phyloP scores from a whole-genome alignment of 2,888 invertebrate species.

The Morpho helenor region DNA sequence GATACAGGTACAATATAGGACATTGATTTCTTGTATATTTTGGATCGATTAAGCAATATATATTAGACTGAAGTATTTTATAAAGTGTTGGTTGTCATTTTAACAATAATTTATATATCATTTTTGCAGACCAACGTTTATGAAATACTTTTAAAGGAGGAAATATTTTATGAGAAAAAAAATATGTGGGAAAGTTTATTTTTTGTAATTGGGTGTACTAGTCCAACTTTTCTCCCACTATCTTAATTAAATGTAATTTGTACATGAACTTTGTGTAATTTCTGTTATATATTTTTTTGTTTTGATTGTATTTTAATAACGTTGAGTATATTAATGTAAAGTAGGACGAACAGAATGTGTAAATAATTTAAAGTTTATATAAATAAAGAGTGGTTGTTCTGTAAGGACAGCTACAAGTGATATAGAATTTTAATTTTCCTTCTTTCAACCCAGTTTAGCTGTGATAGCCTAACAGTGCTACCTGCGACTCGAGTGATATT shows the following conservation, averaged over 20 bases:
- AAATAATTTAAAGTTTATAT: conserved; percentile 79
- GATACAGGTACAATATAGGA: conserved; percentile 55
- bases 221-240: conserved; percentile 65
- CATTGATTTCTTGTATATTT: conserved; percentile 62
- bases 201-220: conserved; percentile 75
- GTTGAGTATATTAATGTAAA: conserved; percentile 77
- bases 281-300: conserved; percentile 69
- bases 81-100: conserved; percentile 58
- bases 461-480: too few species aligned
- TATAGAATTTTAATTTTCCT: background rate
- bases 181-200: conserved; percentile 54
- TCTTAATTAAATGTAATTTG: conserved; percentile 57
- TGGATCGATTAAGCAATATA: conserved; percentile 72
- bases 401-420: conserved; percentile 58
- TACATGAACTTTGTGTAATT: conserved; percentile 64
- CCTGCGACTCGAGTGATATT: too few species aligned
- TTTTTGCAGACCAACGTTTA: conserved; percentile 58
- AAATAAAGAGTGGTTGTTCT: conserved; percentile 75
- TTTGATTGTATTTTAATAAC: conserved; percentile 77
- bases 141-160: conserved; percentile 54
- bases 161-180: conserved; percentile 12
- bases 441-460: too few species aligned
- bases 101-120: conserved; percentile 53
- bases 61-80: conserved; percentile 70
- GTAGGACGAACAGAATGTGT: conserved; percentile 74